Conservation (phyloP, 1,140 invertebrate genomes). For the Ectropis grisescens region DNA sequence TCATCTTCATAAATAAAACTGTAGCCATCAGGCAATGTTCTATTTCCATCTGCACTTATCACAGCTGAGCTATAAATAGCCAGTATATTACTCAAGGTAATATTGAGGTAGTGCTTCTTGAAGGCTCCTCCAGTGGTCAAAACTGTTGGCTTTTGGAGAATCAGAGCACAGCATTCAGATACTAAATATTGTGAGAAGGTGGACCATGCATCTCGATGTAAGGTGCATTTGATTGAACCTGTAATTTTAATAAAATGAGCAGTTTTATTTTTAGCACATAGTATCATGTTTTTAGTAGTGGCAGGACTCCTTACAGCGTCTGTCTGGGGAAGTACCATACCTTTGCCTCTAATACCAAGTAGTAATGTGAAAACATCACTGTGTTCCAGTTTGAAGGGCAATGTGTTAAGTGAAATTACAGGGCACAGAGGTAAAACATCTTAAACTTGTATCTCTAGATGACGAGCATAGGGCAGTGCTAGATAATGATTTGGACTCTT, state of each 20-base stretch:
- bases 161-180: conserved; percentile 42
- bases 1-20: conserved; percentile 27
- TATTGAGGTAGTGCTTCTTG: conserved; percentile 59
- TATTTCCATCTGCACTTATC: conserved; percentile 20
- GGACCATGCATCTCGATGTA: conserved; percentile 58
- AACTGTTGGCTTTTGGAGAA: conserved; percentile 44
- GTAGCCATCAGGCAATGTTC: conserved; percentile 32
- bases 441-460: too few species aligned
- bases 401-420: too few species aligned
- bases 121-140: conserved; percentile 51
- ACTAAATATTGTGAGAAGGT: conserved; percentile 46
- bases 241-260: conserved; percentile 19
- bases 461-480: too few species aligned
- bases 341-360: too few species aligned
- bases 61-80: conserved; percentile 44
- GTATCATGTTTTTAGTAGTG: too few species aligned
- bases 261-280: too few species aligned
- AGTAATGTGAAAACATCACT: too few species aligned
- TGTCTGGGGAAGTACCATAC: too few species aligned
- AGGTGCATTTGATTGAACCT: conserved; percentile 54
- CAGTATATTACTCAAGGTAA: conserved; percentile 47
- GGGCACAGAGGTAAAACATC: too few species aligned
- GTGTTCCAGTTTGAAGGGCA: too few species aligned
- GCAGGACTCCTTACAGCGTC: too few species aligned
- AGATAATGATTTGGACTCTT: too few species aligned